Conservation (phyloP, 2,797 vertebrate species). For the Tokudaia muenninki region DNA sequence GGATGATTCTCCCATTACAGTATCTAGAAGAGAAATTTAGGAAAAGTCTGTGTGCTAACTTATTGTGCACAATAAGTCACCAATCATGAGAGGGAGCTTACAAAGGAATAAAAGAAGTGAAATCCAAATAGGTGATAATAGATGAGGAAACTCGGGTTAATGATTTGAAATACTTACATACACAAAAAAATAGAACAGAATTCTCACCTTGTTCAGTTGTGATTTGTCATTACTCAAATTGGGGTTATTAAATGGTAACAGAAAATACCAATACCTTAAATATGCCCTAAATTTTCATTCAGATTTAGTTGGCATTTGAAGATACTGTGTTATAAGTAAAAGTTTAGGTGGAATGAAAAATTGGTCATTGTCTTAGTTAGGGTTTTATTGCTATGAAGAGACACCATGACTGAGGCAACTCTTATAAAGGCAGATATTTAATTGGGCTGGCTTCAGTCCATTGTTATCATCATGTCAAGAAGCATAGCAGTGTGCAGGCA, state of each 20-base stretch:
- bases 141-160: slow-evolving; percentile 35
- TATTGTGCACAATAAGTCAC: neutral
- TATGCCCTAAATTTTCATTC: slow-evolving; percentile 35
- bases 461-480: too few species aligned
- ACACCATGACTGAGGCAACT: too few species aligned
- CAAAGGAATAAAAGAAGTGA: slow-evolving; percentile 19
- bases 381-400: too few species aligned
- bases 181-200: slow-evolving; percentile 39
- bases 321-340: slow-evolving; percentile 40
- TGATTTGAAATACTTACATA: neutral
- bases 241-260: slow-evolving; percentile 15
- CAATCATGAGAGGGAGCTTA: neutral
- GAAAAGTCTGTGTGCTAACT: neutral
- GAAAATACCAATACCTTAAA: slow-evolving; percentile 17
- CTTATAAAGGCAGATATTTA: too few species aligned
- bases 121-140: neutral
- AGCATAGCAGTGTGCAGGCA: too few species aligned
- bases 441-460: too few species aligned
- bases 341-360: slow-evolving; percentile 34
- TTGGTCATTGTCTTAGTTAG: neutral
- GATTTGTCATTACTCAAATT: neutral
- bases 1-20: neutral
- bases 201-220: slow-evolving; percentile 20
- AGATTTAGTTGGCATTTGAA: slow-evolving; percentile 43
- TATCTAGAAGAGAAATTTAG: neutral